Conservation (phyloP, 2,113 vertebrate species). For the Suricata suricatta region DNA sequence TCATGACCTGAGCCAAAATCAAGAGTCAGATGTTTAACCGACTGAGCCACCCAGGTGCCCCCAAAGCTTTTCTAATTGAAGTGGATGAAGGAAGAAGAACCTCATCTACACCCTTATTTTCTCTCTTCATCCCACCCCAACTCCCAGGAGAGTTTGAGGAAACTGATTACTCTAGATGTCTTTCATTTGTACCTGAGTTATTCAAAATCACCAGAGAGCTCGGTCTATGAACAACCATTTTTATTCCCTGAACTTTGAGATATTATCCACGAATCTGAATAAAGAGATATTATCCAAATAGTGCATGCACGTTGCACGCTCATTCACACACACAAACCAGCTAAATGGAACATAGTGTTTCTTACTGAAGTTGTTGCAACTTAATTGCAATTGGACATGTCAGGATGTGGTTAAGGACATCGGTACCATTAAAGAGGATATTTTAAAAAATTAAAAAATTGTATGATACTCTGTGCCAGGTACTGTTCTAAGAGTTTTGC, state of each 20-base stretch:
- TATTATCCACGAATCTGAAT: neutral
- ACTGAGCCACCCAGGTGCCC: too few relatives aligned
- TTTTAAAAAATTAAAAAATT: neutral
- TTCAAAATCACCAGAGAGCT: conserved; percentile 6
- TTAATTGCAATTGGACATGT: neutral
- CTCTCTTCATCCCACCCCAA: neutral
- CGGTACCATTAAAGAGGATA: neutral
- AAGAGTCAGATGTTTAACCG: too few relatives aligned
- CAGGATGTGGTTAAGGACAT: neutral
- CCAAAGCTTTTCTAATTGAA: neutral
- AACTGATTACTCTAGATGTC: neutral
- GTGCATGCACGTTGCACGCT: neutral
- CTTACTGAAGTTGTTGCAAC: neutral
- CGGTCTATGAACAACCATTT: neutral
- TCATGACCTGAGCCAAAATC: too few relatives aligned
- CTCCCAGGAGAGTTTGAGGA: neutral
- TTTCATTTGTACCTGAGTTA: neutral
- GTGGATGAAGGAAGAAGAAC: neutral
- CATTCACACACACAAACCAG: neutral
- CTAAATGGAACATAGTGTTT: neutral
- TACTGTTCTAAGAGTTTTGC: neutral
- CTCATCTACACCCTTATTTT: neutral
- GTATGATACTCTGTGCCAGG: neutral
- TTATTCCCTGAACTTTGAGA: neutral
- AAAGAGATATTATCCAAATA: neutral